Percentiles rank a stretch among this genome's conserved stretches.
These are phyloP conservation scores for Spongia lamella DNA, from an alignment of 37 sponge, comb jelly and placozoan species.

Conservation along the genomic window DNA sequence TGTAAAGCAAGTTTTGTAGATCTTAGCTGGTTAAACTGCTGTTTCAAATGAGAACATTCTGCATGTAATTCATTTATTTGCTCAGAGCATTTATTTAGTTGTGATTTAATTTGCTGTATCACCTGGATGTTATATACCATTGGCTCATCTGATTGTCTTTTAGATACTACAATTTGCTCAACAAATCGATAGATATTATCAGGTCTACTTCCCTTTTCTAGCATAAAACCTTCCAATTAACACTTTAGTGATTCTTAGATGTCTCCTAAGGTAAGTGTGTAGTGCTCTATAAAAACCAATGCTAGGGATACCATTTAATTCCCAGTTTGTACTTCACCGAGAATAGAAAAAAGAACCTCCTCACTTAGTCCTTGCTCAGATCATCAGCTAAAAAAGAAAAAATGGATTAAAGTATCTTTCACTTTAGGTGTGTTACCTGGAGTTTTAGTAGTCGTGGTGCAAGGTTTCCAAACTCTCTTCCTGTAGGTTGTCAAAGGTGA, in stretches of 20 bases:
- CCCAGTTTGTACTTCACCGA: neutral
- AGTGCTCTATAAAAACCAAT: conserved; percentile 5
- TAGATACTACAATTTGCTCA: conserved; percentile 4
- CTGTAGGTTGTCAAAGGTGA: too few relatives aligned
- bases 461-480: too few relatives aligned
- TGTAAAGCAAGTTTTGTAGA: too few relatives aligned
- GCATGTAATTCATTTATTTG: neutral
- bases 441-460: too few relatives aligned
- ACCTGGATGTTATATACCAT: neutral
- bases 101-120: neutral
- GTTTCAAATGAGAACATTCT: neutral
- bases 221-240: neutral
- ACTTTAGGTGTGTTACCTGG: too few relatives aligned
- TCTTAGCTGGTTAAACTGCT: too few relatives aligned
- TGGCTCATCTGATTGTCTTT: neutral
- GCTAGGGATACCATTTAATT: neutral
- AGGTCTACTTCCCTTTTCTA: neutral
- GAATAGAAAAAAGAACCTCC: too few relatives aligned
- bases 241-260: neutral
- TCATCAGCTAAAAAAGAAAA: too few relatives aligned
- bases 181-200: conserved; percentile 5
- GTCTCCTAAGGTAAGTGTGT: neutral
- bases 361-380: too few relatives aligned
- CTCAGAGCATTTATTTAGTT: neutral
- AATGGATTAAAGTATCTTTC: too few relatives aligned